Evolutionary conservation across 1,140 invertebrate genomes (phyloP).

Genomic region (Bombus fervidus): DNA sequence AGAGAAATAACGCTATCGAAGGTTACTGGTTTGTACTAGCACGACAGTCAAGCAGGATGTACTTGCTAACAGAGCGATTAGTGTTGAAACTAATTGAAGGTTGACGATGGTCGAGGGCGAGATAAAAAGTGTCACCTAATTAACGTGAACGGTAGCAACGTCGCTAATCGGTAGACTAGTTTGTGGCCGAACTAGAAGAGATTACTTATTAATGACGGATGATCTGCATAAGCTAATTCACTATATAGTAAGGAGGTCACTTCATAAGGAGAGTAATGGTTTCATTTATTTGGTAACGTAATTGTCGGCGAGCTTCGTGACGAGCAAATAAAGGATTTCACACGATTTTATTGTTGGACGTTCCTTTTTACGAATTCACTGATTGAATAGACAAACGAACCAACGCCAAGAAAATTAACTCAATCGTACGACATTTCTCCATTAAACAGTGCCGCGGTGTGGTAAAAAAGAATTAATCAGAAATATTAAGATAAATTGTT

Average conservation of each 20-base stretch:
- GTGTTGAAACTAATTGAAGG: slow-evolving; percentile 48
- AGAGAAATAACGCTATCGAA: background rate
- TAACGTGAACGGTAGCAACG: slow-evolving; percentile 44
- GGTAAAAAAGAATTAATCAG: background rate
- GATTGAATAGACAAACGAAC: background rate
- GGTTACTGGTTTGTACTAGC: background rate
- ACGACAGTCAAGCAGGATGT: slow-evolving; percentile 27
- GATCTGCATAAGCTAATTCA: slow-evolving; percentile 34
- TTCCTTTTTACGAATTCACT: background rate
- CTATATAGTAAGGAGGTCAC: too few species aligned
- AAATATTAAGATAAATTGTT: background rate
- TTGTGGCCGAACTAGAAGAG: slow-evolving; percentile 24
- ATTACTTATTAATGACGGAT: slow-evolving; percentile 58
- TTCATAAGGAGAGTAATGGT: slow-evolving; percentile 23
- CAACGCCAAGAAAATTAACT: background rate
- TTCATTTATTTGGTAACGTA: slow-evolving; percentile 47
- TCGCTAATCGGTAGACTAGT: slow-evolving; percentile 40
- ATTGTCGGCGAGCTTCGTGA: slow-evolving; percentile 7
- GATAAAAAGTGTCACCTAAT: slow-evolving; percentile 59
- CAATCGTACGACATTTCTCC: background rate
- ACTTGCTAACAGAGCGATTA: slow-evolving; percentile 43
- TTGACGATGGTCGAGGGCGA: slow-evolving; percentile 32
- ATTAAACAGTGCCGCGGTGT: background rate
- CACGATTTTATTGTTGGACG: background rate
- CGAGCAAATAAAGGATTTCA: slow-evolving; percentile 29